A percentile compares a stretch with the other conserved stretches of the same genome.
These are phyloP conservation scores for Peromyscus eremicus DNA, from an alignment of 2,797 vertebrate genomes.

Conservation along the genomic window DNA sequence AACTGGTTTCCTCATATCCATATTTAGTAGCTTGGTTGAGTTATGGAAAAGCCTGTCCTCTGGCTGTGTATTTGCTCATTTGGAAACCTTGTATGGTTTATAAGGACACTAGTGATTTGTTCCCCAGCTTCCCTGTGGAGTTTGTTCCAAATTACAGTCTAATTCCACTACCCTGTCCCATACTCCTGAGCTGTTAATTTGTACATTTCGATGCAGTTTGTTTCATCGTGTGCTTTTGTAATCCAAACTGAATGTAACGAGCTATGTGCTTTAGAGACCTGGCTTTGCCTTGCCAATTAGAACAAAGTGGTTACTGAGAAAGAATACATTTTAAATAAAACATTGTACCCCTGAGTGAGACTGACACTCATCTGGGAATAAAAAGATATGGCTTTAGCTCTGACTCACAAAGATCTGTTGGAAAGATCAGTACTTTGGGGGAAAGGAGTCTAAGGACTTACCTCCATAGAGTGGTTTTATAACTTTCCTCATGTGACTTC, in stretches of 20 bases:
- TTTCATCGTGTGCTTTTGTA: constrained; percentile 90
- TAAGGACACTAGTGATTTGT: constrained; percentile 88
- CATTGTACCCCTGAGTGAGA: constrained; percentile 86
- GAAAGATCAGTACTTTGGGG: constrained; percentile 23
- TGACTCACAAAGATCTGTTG: constrained; percentile 67
- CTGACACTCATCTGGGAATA: constrained; percentile 82
- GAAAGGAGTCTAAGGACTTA: constrained; percentile 61
- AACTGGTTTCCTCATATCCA: constrained; percentile 65
- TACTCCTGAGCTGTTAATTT: constrained; percentile 89
- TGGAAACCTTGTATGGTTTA: constrained; percentile 86
- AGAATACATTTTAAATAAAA: constrained; percentile 91
- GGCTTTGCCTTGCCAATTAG: constrained; percentile 91
- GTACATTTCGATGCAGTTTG: constrained; percentile 90
- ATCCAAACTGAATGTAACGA: constrained; percentile 91
- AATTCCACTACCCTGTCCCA: constrained; percentile 86
- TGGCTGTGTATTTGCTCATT: constrained; percentile 86
- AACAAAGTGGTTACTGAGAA: constrained; percentile 90
- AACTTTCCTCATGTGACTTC: constrained; percentile 44
- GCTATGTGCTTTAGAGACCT: constrained; percentile 90
- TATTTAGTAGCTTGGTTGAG: constrained; percentile 86
- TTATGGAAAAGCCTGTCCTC: constrained; percentile 84
- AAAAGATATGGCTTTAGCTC: constrained; percentile 85
- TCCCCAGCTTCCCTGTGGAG: constrained; percentile 85
- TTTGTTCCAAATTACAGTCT: constrained; percentile 88
- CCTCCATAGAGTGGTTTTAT: constrained; percentile 32